phyloP scores from a whole-genome alignment of 2,797 vertebrate species.

The Hoplostethus atlanticus region DNA sequence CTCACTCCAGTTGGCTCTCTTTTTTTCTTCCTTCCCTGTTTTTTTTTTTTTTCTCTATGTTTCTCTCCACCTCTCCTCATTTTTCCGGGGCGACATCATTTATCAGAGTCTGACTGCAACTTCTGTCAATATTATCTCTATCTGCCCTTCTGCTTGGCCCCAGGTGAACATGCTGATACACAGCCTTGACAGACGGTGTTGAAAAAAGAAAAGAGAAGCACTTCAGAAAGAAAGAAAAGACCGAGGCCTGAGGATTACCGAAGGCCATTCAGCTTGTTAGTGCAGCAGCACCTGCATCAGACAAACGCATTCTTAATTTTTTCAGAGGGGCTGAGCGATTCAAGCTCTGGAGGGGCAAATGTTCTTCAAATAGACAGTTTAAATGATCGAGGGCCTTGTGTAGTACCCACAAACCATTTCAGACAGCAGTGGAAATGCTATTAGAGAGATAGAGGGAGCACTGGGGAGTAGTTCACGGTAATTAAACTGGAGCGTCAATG shows the following conservation, averaged over 20 bases:
- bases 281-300: constrained; percentile 62
- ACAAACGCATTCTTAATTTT: constrained; percentile 66
- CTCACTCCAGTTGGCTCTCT: constrained; percentile 43
- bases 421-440: constrained; percentile 67
- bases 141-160: constrained; percentile 66
- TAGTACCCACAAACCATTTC: constrained; percentile 72
- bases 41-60: constrained; percentile 31
- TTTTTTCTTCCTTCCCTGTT: constrained; percentile 16
- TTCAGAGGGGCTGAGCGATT: constrained; percentile 59
- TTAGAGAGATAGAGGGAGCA: constrained; percentile 75
- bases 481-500: constrained; percentile 79
- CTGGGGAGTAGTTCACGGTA: constrained; percentile 76
- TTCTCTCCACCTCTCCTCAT: constrained; percentile 29
- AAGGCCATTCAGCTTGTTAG: constrained; percentile 82
- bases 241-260: constrained; percentile 69
- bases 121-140: constrained; percentile 78
- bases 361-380: constrained; percentile 74
- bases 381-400: constrained; percentile 72
- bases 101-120: constrained; percentile 68
- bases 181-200: constrained; percentile 71
- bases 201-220: constrained; percentile 39
- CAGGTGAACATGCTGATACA: constrained; percentile 72
- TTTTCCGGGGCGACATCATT: constrained; percentile 62
- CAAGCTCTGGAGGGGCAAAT: constrained; percentile 56
- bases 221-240: constrained; percentile 65